phyloP scores from a whole-genome alignment of 2,797 vertebrate species.

The Acrossocheilus fasciatus region DNA sequence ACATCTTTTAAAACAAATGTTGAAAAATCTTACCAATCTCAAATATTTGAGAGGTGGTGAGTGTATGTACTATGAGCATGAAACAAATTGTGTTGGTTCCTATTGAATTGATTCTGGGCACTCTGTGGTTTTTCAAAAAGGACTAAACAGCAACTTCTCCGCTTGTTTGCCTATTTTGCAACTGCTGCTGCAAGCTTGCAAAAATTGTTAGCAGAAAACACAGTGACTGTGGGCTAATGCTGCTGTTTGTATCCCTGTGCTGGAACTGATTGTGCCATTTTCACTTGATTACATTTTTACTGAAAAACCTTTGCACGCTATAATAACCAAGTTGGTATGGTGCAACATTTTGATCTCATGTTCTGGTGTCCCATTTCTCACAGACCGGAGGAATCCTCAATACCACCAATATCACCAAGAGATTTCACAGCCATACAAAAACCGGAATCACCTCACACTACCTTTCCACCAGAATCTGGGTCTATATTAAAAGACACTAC shows the following conservation, averaged over 20 bases:
- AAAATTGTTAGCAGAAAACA: background rate
- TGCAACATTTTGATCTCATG: constrained; percentile 37
- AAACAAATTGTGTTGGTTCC: background rate
- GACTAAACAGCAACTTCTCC: constrained; percentile 3
- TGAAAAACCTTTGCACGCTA: background rate
- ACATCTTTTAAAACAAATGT: background rate
- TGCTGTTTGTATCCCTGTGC: background rate
- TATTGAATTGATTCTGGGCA: background rate
- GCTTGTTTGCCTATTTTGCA: constrained; percentile 10
- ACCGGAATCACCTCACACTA: background rate
- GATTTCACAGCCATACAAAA: constrained; percentile 13
- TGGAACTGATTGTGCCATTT: constrained; percentile 17
- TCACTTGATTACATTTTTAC: constrained; percentile 10
- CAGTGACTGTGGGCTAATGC: background rate
- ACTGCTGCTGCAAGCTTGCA: constrained; percentile 19
- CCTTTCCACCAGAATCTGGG: background rate
- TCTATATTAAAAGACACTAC: constrained; percentile 17
- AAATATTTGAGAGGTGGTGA: constrained; percentile 2
- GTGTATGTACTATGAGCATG: constrained; percentile 10
- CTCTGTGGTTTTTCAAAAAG: constrained; percentile 24
- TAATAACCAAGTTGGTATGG: constrained; percentile 4
- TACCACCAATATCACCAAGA: constrained; percentile 4
- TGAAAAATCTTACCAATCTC: background rate
- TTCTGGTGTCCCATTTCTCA: constrained; percentile 63
- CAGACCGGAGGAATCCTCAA: constrained; percentile 52